A percentile compares a stretch with the other conserved stretches of the same genome.
Evolutionary conservation across 2,797 vertebrate genomes (phyloP).

Genomic region (Rhodeus uyekii): DNA sequence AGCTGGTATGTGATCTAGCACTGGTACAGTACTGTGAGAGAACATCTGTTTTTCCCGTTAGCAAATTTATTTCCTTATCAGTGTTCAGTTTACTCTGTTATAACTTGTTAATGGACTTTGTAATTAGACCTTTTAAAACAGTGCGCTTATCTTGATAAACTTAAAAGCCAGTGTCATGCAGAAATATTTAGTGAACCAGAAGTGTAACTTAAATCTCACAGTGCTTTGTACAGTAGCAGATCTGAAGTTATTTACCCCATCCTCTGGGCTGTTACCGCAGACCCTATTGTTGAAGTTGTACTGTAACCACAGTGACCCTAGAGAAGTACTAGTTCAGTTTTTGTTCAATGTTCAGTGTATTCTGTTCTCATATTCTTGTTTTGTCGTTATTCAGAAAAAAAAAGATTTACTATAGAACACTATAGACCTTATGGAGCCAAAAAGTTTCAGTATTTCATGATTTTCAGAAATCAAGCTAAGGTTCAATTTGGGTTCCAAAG

Average conservation of each 20-base stretch:
- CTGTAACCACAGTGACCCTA: constrained; percentile 14
- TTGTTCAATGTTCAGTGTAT: constrained; percentile 14
- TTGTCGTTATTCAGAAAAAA: background rate
- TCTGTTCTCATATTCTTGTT: constrained; percentile 7
- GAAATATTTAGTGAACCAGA: background rate
- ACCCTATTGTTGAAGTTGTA: constrained; percentile 27
- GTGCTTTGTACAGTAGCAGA: background rate
- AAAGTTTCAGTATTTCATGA: background rate
- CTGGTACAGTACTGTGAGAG: background rate
- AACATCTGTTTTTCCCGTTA: constrained; percentile 14
- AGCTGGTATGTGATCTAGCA: background rate
- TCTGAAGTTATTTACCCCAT: constrained; percentile 7
- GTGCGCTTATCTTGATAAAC: background rate
- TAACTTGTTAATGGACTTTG: background rate
- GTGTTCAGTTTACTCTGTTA: background rate
- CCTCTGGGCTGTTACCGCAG: constrained; percentile 1
- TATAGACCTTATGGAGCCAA: background rate
- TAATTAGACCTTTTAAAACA: constrained; percentile 7
- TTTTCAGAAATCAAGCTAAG: background rate
- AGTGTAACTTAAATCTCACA: background rate
- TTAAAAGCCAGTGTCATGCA: too few species aligned
- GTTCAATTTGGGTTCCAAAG: background rate
- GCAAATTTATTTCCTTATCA: too few species aligned
- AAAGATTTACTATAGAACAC: background rate
- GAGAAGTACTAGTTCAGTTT: constrained; percentile 36